phyloP scores from a whole-genome alignment of 2,797 vertebrate genomes.

The Bufotes viridis region DNA sequence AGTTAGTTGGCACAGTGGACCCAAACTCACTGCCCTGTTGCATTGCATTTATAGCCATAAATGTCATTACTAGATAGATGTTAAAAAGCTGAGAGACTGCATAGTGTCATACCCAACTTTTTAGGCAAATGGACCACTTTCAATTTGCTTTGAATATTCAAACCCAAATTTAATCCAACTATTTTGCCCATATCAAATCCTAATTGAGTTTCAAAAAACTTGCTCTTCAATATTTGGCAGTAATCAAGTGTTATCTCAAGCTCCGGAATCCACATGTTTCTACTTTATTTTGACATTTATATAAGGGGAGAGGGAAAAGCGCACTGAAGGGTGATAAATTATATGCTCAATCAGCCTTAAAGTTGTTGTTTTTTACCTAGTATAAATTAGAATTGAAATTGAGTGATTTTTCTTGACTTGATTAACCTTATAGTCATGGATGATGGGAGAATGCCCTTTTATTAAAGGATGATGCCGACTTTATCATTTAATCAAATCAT shows the following conservation, averaged over 20 bases:
- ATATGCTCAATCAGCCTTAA: neutral
- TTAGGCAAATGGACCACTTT: too few species aligned
- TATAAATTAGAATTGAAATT: neutral
- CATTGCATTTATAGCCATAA: too few species aligned
- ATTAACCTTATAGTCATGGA: neutral
- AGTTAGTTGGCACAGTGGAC: too few species aligned
- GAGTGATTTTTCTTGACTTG: neutral
- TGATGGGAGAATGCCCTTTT: neutral
- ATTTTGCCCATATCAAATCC: too few species aligned
- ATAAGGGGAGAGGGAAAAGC: neutral
- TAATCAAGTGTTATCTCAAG: neutral
- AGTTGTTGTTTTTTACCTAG: neutral
- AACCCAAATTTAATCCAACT: too few species aligned
- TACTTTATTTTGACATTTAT: neutral
- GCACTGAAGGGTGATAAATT: neutral
- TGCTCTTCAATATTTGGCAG: neutral
- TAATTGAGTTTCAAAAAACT: too few species aligned
- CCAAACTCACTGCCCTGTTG: too few species aligned
- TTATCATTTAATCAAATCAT: neutral
- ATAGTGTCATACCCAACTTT: too few species aligned
- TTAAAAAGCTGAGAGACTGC: too few species aligned
- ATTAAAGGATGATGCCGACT: neutral
- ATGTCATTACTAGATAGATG: too few species aligned
- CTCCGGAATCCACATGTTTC: neutral
- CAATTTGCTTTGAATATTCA: too few species aligned